Percentiles rank a stretch among this genome's conserved stretches.
Evolutionary conservation across 2,113 vertebrate genomes (phyloP).

Genomic region (Pteruthius melanotis): DNA sequence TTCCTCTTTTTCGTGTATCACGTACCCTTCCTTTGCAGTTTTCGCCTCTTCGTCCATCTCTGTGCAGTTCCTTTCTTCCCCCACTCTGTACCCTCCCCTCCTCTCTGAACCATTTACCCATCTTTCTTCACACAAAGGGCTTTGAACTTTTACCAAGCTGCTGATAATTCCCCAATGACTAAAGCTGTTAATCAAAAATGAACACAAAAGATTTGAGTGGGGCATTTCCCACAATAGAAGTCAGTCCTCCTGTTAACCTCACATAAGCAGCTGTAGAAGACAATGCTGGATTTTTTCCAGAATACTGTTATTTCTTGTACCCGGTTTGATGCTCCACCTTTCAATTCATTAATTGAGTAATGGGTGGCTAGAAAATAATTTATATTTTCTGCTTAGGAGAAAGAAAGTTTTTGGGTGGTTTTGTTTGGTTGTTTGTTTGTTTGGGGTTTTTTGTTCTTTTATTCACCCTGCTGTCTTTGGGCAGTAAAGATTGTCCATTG

Average conservation of each 20-base stretch:
- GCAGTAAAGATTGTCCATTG: neutral
- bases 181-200: constrained; percentile 53
- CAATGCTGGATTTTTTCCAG: constrained; percentile 44
- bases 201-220: constrained; percentile 49
- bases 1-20: neutral
- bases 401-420: neutral
- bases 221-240: constrained; percentile 40
- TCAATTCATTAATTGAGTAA: neutral
- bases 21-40: neutral
- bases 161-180: constrained; percentile 4
- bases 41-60: neutral
- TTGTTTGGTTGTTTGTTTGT: neutral
- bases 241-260: constrained; percentile 41
- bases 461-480: neutral
- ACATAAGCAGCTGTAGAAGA: constrained; percentile 22
- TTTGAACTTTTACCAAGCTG: constrained; percentile 52
- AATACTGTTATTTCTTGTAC: neutral
- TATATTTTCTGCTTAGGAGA: neutral
- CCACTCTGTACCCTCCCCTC: neutral
- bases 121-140: constrained; percentile 44
- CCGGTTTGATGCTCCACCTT: neutral
- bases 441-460: neutral
- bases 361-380: neutral
- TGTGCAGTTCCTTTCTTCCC: neutral
- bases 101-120: neutral